Evolutionary conservation across 2,888 invertebrate genomes (phyloP), one percentile per base, ranked within the genome.

Genomic region (Archips xylosteana): DNA sequence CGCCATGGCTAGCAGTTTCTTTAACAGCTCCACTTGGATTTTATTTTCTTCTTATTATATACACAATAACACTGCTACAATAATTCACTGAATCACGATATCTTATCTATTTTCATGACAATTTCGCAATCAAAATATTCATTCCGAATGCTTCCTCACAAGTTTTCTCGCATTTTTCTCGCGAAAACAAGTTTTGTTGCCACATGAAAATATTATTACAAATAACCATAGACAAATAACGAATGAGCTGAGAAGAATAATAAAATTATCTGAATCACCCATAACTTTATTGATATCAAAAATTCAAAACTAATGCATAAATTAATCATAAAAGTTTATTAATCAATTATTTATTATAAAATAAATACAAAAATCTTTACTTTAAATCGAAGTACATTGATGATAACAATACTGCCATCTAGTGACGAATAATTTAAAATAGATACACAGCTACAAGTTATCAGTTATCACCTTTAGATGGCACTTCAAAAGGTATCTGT

Each of bases 1-100:
- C 85, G 91, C 89, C 94, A 94, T 94, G 88, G 90, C 93, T 82
- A 94, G 88, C 85, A 94, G 85, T 87, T 88, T 92, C 91, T 88
- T 92, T 89, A 94, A 77, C 85, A 94, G 91, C 93, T 94, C 93
- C 94, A 94, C 94, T 92, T 92, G 94, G 85, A 89, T 84, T 81
- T 80, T 81, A 81, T 65, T 60, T 63, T 59, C 34, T 51, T 69
- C 47, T 62, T 62, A 68, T 57, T 34, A 6, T 68, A 9, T 81
- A 87, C 81, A 88, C 82, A 79, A 80, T 74, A 80, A 77, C 75
- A 79, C 76, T 66, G 60, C 64, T 74, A 74, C 75, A 61, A 77
- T 77, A 77, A 78, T 76, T 78, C 78, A 87, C 79, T 76, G 75
- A 76, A 79, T 77, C 75, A 79, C 75, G 71, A 76, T 75, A 81